Percentiles rank a stretch among this genome's conserved stretches.
Conservation (phyloP, 2,113 vertebrate genomes). For the Melanotaenia duboulayi region DNA sequence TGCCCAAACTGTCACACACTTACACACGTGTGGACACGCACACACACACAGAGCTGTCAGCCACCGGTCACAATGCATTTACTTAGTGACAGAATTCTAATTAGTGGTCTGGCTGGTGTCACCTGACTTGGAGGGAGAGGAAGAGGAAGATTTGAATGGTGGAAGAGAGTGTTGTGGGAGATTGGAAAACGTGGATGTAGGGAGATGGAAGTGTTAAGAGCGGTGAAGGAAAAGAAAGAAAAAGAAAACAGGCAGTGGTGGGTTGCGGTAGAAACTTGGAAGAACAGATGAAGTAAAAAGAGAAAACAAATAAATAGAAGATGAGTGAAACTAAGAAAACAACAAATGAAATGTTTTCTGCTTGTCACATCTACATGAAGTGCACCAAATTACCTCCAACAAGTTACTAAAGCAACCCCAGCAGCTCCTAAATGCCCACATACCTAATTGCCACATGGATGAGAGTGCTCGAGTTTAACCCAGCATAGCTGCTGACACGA, state of each 20-base stretch:
- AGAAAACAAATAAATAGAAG: conserved; percentile 11
- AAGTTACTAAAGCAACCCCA: conserved; percentile 46
- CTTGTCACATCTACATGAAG: conserved; percentile 62
- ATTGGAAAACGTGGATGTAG: conserved; percentile 61
- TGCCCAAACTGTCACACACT: conserved; percentile 88
- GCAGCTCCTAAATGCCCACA: conserved; percentile 38
- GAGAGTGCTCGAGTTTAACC: conserved; percentile 73
- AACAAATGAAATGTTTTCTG: conserved; percentile 12
- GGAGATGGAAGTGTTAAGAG: conserved; percentile 60
- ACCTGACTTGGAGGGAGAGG: conserved; percentile 73
- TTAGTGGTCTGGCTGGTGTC: conserved; percentile 95
- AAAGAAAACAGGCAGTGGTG: conserved; percentile 20
- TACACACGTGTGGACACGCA: conserved; percentile 77
- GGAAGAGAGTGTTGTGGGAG: conserved; percentile 60
- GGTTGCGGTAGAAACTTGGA: conserved; percentile 18
- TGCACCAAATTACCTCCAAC: conserved; percentile 49
- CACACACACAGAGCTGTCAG: conserved; percentile 88
- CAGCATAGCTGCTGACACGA: conserved; percentile 26
- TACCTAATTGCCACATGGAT: conserved; percentile 65
- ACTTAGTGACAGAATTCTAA: conserved; percentile 99
- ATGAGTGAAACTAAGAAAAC: background rate
- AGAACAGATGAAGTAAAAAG: conserved; percentile 41
- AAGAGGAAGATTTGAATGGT: conserved; percentile 65
- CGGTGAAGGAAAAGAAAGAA: conserved; percentile 43
- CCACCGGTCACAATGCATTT: conserved; percentile 97